These are phyloP conservation scores for Proteles cristata DNA, from an alignment of 2,113 vertebrate genomes.

Conservation along the genomic window DNA sequence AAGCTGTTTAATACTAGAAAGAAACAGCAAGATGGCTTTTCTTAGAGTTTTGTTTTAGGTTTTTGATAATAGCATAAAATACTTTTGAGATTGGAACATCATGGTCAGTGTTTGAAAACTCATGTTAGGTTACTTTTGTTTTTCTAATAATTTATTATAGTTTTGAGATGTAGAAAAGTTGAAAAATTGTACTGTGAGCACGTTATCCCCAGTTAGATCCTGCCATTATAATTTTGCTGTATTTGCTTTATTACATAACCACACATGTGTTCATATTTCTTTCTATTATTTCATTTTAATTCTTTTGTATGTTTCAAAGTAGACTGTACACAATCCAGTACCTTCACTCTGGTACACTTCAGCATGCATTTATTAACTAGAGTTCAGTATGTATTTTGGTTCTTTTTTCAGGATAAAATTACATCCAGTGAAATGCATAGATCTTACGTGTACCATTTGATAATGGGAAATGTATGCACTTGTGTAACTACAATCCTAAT, in stretches of 20 bases:
- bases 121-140: conserved; percentile 11
- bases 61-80: conserved; percentile 50
- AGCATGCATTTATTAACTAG: background rate
- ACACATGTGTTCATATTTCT: background rate
- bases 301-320: conserved; percentile 11
- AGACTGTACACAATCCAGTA: background rate
- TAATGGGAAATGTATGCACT: background rate
- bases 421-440: background rate
- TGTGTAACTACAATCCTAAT: conserved; percentile 4
- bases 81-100: conserved; percentile 23
- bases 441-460: background rate
- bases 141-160: conserved; percentile 39
- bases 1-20: conserved; percentile 45
- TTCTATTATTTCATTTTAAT: background rate
- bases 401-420: conserved; percentile 26
- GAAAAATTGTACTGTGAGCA: background rate
- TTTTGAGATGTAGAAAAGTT: background rate
- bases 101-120: background rate
- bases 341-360: background rate
- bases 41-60: background rate
- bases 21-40: background rate
- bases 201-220: background rate
- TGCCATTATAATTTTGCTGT: background rate
- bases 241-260: conserved; percentile 38
- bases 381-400: background rate